Base-by-base conservation (phyloP, 2,888 invertebrate species). In the Tricholauxania praeusta region DNA sequence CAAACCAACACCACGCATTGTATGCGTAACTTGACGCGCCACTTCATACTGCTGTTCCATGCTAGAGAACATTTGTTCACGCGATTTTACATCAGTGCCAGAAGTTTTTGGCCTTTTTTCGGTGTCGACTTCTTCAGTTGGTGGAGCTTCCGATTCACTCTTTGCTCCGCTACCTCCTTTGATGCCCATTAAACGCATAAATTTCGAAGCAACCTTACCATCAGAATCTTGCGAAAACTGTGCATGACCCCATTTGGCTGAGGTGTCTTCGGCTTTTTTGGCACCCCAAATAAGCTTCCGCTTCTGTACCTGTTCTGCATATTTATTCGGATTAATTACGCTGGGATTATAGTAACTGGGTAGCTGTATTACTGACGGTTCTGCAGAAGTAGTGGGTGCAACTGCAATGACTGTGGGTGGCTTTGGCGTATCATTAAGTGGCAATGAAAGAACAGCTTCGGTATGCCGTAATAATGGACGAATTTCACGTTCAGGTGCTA, bases 11-110 rank as follows among this genome's bases (percentile, higher is more conserved):
- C 95, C 95, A 2, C 98, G 90, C 91, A 98, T 97, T 12, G 98
- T 97, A 88, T 98, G 98, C 0, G 98, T 99, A 22, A 96, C 94
- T 77, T 97, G 95, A 51, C 98, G 90, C 0, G 98, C 98, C 69
- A 96, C 96, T 87, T 98, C 97, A 84, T 99, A 99, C 86, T 99
- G 98, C 79, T 95, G 94, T 84, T 99, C 98, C 93, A 99, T 94
- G 66, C 94, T 93, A 78, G 91, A 92, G 87, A 98, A 98, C 89
- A 98, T 91, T 84, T 97, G 96, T 82, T 96, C 93, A 1, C 87
- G 84, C 28, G 84, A 82, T 72, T 86, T 86, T 2, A 86, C 84
- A 78, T 86, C 86, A 6, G 80, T 79, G 28, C 28, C 28, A 4
- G 28, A 28, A 28, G 28, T 28, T 28, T 28, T 28, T 28, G 39